A percentile compares a stretch with the other conserved stretches of the same genome.
Conservation (phyloP, 2,113 vertebrate genomes). For the Oncorhynchus keta region DNA sequence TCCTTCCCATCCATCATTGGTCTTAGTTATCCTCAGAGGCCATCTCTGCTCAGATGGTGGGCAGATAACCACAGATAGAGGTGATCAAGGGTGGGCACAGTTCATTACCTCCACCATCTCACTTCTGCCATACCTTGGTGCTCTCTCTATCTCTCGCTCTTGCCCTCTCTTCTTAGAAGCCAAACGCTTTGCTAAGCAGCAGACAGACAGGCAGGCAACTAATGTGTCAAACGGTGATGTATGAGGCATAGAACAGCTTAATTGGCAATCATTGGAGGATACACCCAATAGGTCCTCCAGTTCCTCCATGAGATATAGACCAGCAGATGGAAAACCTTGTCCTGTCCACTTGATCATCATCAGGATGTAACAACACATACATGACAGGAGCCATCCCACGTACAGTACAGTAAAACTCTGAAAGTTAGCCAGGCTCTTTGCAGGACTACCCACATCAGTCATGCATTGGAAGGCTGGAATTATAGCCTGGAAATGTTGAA, state of each 20-base stretch:
- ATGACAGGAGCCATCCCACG: background rate
- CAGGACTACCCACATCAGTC: background rate
- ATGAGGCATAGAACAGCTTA: slow-evolving; percentile 2
- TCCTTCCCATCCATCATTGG: slow-evolving; percentile 3
- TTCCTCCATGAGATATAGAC: background rate
- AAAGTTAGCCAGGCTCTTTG: background rate
- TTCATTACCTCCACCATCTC: slow-evolving; percentile 5
- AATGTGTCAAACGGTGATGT: slow-evolving; percentile 5
- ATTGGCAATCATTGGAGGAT: background rate
- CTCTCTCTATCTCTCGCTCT: background rate
- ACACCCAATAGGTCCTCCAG: background rate
- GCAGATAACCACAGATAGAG: slow-evolving; percentile 2
- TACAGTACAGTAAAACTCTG: background rate
- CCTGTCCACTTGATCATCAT: background rate
- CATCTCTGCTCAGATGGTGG: slow-evolving; percentile 9
- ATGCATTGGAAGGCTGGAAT: background rate
- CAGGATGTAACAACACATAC: background rate
- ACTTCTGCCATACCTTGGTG: background rate
- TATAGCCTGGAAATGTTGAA: background rate
- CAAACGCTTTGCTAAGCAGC: slow-evolving; percentile 13
- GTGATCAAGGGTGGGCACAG: background rate
- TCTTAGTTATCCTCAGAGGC: background rate
- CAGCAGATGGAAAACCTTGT: background rate
- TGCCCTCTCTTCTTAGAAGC: background rate
- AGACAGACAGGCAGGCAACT: background rate